Evolutionary conservation across 2,888 invertebrate genomes (phyloP).

Genomic region (Lepidochitona cinerea): DNA sequence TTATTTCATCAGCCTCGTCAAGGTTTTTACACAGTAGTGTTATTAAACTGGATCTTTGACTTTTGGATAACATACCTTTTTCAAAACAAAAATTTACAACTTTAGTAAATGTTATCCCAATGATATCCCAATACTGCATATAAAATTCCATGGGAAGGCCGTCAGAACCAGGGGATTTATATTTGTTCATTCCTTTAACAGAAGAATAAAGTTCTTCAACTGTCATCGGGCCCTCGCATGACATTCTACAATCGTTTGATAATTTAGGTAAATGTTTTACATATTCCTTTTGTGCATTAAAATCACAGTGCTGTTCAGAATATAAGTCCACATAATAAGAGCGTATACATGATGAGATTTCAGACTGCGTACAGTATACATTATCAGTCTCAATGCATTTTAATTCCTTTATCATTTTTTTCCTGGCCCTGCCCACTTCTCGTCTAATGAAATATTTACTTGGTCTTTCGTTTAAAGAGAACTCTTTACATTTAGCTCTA

Average conservation of each 20-base stretch:
- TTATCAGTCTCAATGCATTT: too few relatives aligned
- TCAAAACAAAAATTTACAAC: conserved; percentile 21
- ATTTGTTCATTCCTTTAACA: neutral
- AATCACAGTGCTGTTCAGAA: neutral
- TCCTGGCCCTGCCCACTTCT: neutral
- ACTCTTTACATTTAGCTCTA: neutral
- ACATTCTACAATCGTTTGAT: neutral
- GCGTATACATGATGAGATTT: neutral
- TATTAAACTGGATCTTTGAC: conserved; percentile 21
- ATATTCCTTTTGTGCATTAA: neutral
- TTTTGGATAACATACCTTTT: conserved; percentile 14
- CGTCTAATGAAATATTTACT: neutral
- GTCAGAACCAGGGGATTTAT: neutral
- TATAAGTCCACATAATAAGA: neutral
- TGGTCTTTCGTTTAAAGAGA: neutral
- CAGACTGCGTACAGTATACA: neutral
- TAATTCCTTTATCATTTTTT: neutral
- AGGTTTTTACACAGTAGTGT: conserved; percentile 36
- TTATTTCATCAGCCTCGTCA: conserved; percentile 23
- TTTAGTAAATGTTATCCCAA: neutral
- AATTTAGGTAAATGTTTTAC: neutral
- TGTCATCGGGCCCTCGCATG: neutral
- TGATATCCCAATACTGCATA: neutral
- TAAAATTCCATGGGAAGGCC: neutral
- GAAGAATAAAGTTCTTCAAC: neutral